These are phyloP conservation scores for Aethes cnicana DNA, from an alignment of 2,888 invertebrate species.

Conservation along the genomic window DNA sequence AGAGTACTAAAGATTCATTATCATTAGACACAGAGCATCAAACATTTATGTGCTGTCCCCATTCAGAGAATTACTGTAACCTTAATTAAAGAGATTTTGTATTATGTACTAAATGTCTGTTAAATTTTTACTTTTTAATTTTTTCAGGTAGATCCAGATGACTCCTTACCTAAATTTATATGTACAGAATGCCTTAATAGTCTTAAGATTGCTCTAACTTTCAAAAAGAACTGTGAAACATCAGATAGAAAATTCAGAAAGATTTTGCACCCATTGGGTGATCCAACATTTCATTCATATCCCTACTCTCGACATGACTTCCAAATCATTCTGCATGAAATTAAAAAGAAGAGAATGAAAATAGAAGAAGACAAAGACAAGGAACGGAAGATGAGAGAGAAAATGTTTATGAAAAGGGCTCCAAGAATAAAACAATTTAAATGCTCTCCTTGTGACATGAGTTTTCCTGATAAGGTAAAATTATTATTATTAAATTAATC, in stretches of 20 bases:
- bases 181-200: slow-evolving; percentile 66
- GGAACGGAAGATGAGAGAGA: slow-evolving; percentile 57
- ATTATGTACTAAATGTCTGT: too few species aligned
- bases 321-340: slow-evolving; percentile 69
- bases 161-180: slow-evolving; percentile 72
- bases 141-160: slow-evolving; percentile 65
- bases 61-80: too few species aligned
- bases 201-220: slow-evolving; percentile 60
- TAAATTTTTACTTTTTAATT: not conserved
- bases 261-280: slow-evolving; percentile 69
- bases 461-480: slow-evolving; percentile 64
- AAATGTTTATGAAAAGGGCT: slow-evolving; percentile 50
- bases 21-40: too few species aligned
- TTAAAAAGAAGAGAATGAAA: slow-evolving; percentile 64
- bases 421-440: slow-evolving; percentile 65
- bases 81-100: too few species aligned
- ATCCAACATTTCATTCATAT: slow-evolving; percentile 63
- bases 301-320: slow-evolving; percentile 78
- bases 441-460: slow-evolving; percentile 70
- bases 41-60: not conserved
- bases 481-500: not conserved
- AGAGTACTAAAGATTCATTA: too few species aligned
- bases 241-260: slow-evolving; percentile 68
- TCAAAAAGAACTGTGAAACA: slow-evolving; percentile 66
- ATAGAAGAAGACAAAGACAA: slow-evolving; percentile 56